A percentile compares a stretch with the other conserved stretches of the same genome.
phyloP scores from a whole-genome alignment of 2,113 vertebrate genomes.

The Acrocephalus kingi region DNA sequence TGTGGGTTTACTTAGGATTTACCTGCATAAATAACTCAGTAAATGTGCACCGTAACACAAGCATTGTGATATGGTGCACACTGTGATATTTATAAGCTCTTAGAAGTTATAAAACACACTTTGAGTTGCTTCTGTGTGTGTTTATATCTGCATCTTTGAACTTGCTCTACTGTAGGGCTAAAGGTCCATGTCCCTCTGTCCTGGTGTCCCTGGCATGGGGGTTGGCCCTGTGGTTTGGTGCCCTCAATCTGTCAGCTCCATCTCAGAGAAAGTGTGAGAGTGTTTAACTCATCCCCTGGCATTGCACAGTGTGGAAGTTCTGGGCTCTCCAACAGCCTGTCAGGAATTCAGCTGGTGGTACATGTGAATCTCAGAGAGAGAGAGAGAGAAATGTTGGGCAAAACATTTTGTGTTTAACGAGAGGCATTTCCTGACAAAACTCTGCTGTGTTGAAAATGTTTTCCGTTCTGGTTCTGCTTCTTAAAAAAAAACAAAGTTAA shows the following conservation, averaged over 20 bases:
- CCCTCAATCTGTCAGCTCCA: not conserved
- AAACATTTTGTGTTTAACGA: not conserved
- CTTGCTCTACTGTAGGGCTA: not conserved
- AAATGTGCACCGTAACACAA: not conserved
- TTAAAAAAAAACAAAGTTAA: not conserved
- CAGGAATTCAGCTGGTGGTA: not conserved
- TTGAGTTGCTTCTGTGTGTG: not conserved
- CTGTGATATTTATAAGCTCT: not conserved
- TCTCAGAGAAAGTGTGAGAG: not conserved
- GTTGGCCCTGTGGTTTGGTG: not conserved
- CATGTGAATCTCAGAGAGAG: not conserved
- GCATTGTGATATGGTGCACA: not conserved
- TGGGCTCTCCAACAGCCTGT: conserved; percentile 21
- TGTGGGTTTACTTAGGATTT: not conserved
- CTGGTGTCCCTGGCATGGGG: not conserved
- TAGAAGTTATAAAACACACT: not conserved
- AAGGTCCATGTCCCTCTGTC: not conserved
- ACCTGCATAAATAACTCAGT: not conserved
- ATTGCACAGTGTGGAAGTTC: not conserved
- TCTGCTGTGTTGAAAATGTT: not conserved
- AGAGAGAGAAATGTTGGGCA: not conserved
- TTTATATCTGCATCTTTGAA: not conserved
- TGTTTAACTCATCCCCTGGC: not conserved
- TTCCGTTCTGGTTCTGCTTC: not conserved
- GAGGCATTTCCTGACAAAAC: not conserved